Base-by-base conservation (phyloP, 2,888 invertebrate species). In the Drosophila nr. perissopoda region DNA sequence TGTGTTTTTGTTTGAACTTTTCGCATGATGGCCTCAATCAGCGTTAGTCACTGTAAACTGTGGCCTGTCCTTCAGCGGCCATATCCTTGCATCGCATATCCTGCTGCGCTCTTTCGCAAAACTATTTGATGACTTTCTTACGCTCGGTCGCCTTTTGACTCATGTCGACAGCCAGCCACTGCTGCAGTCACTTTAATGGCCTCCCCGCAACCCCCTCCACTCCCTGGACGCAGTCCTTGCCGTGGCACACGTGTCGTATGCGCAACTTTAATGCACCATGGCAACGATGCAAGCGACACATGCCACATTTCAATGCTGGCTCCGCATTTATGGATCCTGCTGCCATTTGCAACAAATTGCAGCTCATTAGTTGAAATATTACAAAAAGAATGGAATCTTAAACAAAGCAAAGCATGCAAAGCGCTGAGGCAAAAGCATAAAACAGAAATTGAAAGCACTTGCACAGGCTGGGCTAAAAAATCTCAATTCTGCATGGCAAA, bases 121-220 rank as follows among this genome's bases (percentile, higher is more conserved):
- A 78, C 81, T 76, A 75, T 89, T 80, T 87, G 89, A 83, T 89
- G 86, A 82, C 87, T 87, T 89, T 89, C 87, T 80, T 83, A 71
- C 76, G 80, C 83, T 72, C 69, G 79, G 68, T 63, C 79, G 79
- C 73, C 83, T 63, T 69, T 72, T 82, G 60, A 74, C 61, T 68
- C 88, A 76, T 78, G 68, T 53, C 69, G 65, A 73, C 73, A 60
- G 51, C 36, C 57, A 48, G 29, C 51, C 27, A 18, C 27, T 25
- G 27, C 36, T 33, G 68, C 63, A 34, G 34, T 66, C 52, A 56
- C 65, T 69, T 78, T 74, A 73, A 68, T 73, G 52, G 65, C 53
- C 64, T 27, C 13, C 3, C 3, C 3, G 1, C 6, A 0, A 2
- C n/a, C 11, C 2, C 5, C 1, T 3, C 0, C 16, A 33, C 10